Evolutionary conservation across 2,888 invertebrate genomes (phyloP), one percentile per base, ranked within the genome.

Genomic region (Erebia aethiops): DNA sequence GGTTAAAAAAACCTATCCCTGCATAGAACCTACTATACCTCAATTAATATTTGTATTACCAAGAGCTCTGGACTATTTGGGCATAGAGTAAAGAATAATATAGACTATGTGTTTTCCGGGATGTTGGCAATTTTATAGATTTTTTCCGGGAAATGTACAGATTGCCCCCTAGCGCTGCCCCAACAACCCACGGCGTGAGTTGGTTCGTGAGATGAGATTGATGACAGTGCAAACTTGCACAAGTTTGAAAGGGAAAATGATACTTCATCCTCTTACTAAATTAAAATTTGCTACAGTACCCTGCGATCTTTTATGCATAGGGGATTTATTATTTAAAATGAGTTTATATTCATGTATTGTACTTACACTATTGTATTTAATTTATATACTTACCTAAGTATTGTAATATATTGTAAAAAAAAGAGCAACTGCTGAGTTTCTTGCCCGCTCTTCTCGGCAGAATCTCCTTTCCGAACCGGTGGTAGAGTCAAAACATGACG

Each of bases 161-260:
- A 21, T 14, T 21, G 43, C 13, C 46, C 43, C 60, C 14, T 46
- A 46, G 43, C 61, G 21, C 18, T 60, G 60, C 60, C 43, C 61
- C n/a, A n/a, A n/a, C n/a, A n/a, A n/a, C n/a, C n/a, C 43, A 11
- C 61, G 43, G 43, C 16, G 61, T 46, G 62, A 62, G 62, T 62
- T 46, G 46, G 9, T 18, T 43, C 10, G 13, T 49, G 62, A 18
- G 62, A 62, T 21, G 21, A 62, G 21, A 62, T 49, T 49, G 46
- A 62, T 62, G 21, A 62, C 49, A 62, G 14, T 46, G 18, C 21
- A 49, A 62, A 62, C 62, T 46, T 16, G 46, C 43, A 61, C 61
- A 18, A 61, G 61, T 7, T 61, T 9, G 41, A 41, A 60, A 16
- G 41, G 61, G 43, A 61, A 61, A 61, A 61, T n/a, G 61, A 18